Base-by-base conservation (phyloP, 2,888 invertebrate species). In the Theretra japonica region DNA sequence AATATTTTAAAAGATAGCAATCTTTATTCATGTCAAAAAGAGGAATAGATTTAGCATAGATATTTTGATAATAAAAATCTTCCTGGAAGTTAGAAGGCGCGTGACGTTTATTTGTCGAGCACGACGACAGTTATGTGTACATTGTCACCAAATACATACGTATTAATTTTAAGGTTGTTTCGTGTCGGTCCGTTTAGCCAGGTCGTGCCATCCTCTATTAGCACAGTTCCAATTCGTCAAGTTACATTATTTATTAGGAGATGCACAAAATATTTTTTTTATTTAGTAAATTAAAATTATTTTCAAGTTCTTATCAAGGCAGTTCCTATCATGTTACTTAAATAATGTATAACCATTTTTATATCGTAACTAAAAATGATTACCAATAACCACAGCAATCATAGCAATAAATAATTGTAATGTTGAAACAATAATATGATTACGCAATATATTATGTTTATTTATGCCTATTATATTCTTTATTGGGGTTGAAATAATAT, bases 381-480 rank as follows among this genome's bases (percentile, higher is more conserved):
- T 70, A 70, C 60, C 50, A 15, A 70, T 30, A 70, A 70, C 70
- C 70, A 62, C 70, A 70, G 50, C 70, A 60, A 62, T 60, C 70
- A 70, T 62, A 70, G 30, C 25, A 60, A 41, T 41, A 41, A 41
- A 41, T 3, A 41, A 21, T 17, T 58, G 23, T 53, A 48, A 62
- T 70, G 70, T 60, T 70, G 62, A 70, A 62, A 30, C 11, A 69
- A 30, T 41, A 30, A 25, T 70, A 70, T 70, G 62, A 70, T 70
- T 62, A 25, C 8, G 7, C 8, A 17, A 0, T 8, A 17, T 25
- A 23, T 50, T 23, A 11, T 17, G 4, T 28, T 68, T 53, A 17
- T 19, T 53, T 8, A n/a, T 53, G 4, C 15, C 6, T 19, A 4
- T 4, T 17, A 5, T 53, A n/a, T 17, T 53, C 4, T 19, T n/a